phyloP scores from a whole-genome alignment of 1,140 invertebrate species.

The Drosophila ogumai region DNA sequence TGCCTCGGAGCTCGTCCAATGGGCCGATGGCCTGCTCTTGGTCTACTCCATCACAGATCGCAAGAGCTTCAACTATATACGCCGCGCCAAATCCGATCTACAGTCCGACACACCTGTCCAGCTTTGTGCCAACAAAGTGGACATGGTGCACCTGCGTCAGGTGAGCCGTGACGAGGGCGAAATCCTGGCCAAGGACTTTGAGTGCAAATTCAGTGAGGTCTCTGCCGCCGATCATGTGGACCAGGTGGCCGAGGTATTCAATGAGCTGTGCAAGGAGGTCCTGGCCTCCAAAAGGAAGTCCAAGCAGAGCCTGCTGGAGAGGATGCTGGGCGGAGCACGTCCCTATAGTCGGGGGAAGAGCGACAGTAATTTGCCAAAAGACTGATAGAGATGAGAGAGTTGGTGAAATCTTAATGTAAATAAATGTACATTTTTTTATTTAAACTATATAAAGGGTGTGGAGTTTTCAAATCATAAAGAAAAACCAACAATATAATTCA shows the following conservation, averaged over 20 bases:
- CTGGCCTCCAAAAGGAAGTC: slow-evolving; percentile 91
- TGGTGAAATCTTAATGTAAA: slow-evolving; percentile 31
- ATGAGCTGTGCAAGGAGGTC: slow-evolving; percentile 93
- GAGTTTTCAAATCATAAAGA: neutral
- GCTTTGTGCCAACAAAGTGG: slow-evolving; percentile 92
- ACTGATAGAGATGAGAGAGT: slow-evolving; percentile 85
- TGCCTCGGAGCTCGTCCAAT: slow-evolving; percentile 90
- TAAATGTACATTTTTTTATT: slow-evolving; percentile 53
- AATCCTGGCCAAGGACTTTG: slow-evolving; percentile 94
- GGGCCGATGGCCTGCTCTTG: slow-evolving; percentile 95
- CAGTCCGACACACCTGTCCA: slow-evolving; percentile 90
- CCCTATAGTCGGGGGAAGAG: slow-evolving; percentile 94
- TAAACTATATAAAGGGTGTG: neutral
- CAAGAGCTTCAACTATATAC: slow-evolving; percentile 93
- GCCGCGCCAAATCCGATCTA: slow-evolving; percentile 90
- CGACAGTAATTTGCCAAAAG: slow-evolving; percentile 93
- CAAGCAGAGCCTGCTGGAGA: slow-evolving; percentile 92
- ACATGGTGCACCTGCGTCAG: slow-evolving; percentile 96
- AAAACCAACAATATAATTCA: neutral
- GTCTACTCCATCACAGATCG: slow-evolving; percentile 97
- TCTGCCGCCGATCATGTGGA: slow-evolving; percentile 94
- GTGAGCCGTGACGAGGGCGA: slow-evolving; percentile 95
- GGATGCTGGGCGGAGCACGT: slow-evolving; percentile 91
- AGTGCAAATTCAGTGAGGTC: slow-evolving; percentile 95
- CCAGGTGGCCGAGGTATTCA: slow-evolving; percentile 92